These are phyloP conservation scores for Gopherus evgoodei DNA, from an alignment of 2,113 vertebrate species.

Conservation along the genomic window DNA sequence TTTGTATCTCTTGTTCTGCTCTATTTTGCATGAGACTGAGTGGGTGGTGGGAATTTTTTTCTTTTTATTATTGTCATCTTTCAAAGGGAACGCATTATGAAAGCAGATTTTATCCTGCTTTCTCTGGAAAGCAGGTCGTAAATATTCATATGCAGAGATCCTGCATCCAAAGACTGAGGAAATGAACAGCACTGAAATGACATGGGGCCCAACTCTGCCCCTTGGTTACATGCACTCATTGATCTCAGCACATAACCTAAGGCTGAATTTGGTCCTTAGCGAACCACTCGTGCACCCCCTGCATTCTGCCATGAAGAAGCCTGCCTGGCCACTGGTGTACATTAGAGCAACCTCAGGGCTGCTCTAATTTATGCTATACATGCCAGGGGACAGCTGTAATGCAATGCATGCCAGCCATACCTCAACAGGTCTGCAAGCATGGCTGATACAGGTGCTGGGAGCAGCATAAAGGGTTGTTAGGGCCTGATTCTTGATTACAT, in stretches of 20 bases:
- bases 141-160: not conserved
- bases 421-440: not conserved
- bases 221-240: not conserved
- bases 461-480: not conserved
- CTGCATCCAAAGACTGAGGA: not conserved
- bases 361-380: not conserved
- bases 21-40: not conserved
- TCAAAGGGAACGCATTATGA: not conserved
- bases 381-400: not conserved
- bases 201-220: not conserved
- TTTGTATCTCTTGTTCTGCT: not conserved
- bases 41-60: not conserved
- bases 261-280: not conserved
- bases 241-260: not conserved
- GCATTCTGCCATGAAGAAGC: not conserved
- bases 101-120: not conserved
- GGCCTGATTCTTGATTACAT: no score
- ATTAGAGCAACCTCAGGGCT: not conserved
- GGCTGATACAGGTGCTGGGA: not conserved
- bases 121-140: not conserved
- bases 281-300: not conserved
- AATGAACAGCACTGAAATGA: not conserved
- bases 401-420: not conserved
- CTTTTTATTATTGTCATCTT: not conserved
- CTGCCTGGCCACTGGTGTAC: not conserved